Percentiles rank a stretch among this genome's conserved stretches.
Evolutionary conservation across 2,113 vertebrate genomes (phyloP).

Genomic region (human): DNA sequence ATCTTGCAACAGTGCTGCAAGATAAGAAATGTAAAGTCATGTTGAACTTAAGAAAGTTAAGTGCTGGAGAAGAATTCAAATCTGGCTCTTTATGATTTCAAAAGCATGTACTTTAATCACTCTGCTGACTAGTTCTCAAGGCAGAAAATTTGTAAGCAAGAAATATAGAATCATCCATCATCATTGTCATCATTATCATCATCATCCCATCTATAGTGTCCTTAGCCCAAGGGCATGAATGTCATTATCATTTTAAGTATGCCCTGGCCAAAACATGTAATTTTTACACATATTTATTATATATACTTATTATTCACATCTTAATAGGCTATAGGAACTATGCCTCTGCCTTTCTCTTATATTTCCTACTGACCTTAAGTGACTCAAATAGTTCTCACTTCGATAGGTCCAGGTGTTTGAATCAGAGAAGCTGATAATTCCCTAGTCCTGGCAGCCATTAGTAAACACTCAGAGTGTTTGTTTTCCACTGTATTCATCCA

Average conservation of each 20-base stretch:
- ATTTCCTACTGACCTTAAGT: neutral
- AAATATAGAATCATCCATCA: neutral
- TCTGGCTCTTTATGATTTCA: neutral
- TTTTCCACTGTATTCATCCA: neutral
- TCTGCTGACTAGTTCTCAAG: neutral
- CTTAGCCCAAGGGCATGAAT: neutral
- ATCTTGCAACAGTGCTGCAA: neutral
- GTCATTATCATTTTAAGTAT: neutral
- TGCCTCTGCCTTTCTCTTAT: neutral
- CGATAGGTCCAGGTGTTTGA: neutral
- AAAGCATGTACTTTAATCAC: neutral
- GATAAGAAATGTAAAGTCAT: neutral
- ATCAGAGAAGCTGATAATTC: neutral
- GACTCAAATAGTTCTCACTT: neutral
- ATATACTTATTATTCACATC: neutral
- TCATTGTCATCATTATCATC: neutral
- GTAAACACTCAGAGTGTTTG: neutral
- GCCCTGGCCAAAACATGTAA: too few relatives aligned
- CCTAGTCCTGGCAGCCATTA: neutral
- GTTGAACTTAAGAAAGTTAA: neutral
- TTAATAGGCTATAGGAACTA: neutral
- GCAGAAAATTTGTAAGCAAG: neutral
- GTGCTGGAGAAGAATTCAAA: neutral
- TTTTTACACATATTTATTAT: too few relatives aligned
- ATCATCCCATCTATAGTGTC: neutral